Base-by-base conservation (phyloP, 2,888 invertebrate genomes). In the Acholoe squamosa region DNA sequence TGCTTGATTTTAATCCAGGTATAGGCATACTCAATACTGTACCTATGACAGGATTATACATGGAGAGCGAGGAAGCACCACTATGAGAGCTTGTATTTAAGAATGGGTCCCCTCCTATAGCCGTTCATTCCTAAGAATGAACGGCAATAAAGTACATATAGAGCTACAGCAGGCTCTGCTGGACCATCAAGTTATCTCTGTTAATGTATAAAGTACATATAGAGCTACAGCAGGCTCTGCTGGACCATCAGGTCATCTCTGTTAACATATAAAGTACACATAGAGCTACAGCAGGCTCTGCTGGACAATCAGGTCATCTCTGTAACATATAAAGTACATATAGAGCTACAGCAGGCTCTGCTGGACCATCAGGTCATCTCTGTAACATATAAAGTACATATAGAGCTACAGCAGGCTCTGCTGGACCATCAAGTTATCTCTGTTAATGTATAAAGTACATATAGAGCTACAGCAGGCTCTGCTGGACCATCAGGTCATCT, bases 351-450 rank as follows among this genome's bases (percentile, higher is more conserved):
- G 56, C 28, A 86, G 86, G 86, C n/a, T 28, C 52, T 86, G 52
- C 86, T 86, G 54, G 1, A 52, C 56, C 54, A 86, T 86, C 52
- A 86, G 86, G 56, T 86, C 80, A 43, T 80, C 80, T 80, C 80
- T 80, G 80, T 43, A 0, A 16, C 16, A 43, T 12, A n/a, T 14
- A 34, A 22, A 22, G 33, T 0, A 22, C 19, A 43, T 43, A 43
- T 43, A 43, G 43, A 43, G 43, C 10, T 10, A 43, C 3, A 10
- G 3, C 43, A 43, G 54, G 54, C 19, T 54, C 19, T 54, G 54
- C 12, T 54, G 12, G n/a, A 61, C 1, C 61, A 61, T 61, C 22
- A 19, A 14, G 25, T 19, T n/a, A n/a, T n/a, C n/a, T n/a, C n/a
- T n/a, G n/a, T n/a, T n/a, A n/a, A n/a, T n/a, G n/a, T n/a, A n/a